Base-by-base conservation (phyloP, 2,797 vertebrate species). In the Syngnathus rostellatus region DNA sequence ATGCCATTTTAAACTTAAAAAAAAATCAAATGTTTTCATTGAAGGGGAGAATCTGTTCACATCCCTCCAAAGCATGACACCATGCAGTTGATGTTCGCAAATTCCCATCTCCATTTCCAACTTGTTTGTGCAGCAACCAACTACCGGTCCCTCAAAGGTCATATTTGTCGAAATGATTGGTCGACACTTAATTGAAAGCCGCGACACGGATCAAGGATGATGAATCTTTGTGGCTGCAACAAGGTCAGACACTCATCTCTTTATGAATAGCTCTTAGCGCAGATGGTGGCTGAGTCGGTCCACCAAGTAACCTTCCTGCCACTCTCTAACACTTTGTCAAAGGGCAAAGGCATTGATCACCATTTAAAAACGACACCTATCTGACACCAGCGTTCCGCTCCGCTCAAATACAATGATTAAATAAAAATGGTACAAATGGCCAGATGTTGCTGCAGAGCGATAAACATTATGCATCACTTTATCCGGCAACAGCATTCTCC, bases 401-500 rank as follows among this genome's bases (percentile, higher is more conserved):
- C 72, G 80, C 72, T 76, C 66, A 59, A 72, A 77, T 72, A 72
- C 75, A 77, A 63, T 72, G 81, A 85, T 87, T 85, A 80, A 86
- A 88, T 83, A 82, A 82, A 82, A 82, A 70, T 75, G 65, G 46
- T 69, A 69, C 73, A 83, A 85, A 86, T 87, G 78, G 87, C 74
- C 80, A 77, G 85, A 79, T 71, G 76, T 79, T 75, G 79, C 76
- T 68, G 77, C 80, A 68, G 78, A 81, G 83, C 60, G 12, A 72
- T 73, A 68, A 69, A 82, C 77, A 74, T 85, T 81, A 86, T 85
- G 75, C 73, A 82, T 81, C 79, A 84, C 80, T 83, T 87, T 81
- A 82, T 84, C 84, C 83, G 71, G 79, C 74, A 31, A n/a, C 69
- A 37, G 62, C 76, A 78, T 79, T 75, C 75, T 65, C 82, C 83